A percentile compares a stretch with the other conserved stretches of the same genome.
phyloP scores from a whole-genome alignment of 2,113 vertebrate species.

The Oxygymnocypris stewartii region DNA sequence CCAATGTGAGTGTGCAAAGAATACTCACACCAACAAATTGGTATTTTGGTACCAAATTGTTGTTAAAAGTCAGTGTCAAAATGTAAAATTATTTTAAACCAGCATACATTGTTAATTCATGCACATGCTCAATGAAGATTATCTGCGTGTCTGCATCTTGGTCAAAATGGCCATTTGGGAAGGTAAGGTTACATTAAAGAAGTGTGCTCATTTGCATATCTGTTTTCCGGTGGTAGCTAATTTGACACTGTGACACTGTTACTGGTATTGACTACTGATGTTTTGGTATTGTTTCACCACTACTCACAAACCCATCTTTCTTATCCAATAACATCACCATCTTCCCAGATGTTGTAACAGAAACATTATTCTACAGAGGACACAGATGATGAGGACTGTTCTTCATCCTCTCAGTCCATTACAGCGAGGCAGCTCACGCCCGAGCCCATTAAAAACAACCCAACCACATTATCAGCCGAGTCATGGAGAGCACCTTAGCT shows the following conservation, averaged over 20 bases:
- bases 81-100: not conserved
- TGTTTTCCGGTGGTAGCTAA: not conserved
- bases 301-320: not conserved
- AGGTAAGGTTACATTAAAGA: not conserved
- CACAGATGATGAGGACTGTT: not conserved
- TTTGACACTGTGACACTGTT: not conserved
- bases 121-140: not conserved
- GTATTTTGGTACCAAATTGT: not conserved
- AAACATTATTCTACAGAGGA: not conserved
- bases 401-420: constrained; percentile 47
- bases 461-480: constrained; percentile 64
- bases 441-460: constrained; percentile 68
- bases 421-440: constrained; percentile 39
- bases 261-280: not conserved
- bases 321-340: not conserved
- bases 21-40: not conserved
- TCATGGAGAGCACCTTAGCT: constrained; percentile 62
- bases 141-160: not conserved
- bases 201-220: not conserved
- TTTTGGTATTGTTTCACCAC: not conserved
- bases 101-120: not conserved
- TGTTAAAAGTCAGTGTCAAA: not conserved
- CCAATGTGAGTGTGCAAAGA: not conserved
- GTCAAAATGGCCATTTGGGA: not conserved
- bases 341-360: not conserved